Conservation (phyloP, 2,888 invertebrate species). For the Strigamia transsilvanica region DNA sequence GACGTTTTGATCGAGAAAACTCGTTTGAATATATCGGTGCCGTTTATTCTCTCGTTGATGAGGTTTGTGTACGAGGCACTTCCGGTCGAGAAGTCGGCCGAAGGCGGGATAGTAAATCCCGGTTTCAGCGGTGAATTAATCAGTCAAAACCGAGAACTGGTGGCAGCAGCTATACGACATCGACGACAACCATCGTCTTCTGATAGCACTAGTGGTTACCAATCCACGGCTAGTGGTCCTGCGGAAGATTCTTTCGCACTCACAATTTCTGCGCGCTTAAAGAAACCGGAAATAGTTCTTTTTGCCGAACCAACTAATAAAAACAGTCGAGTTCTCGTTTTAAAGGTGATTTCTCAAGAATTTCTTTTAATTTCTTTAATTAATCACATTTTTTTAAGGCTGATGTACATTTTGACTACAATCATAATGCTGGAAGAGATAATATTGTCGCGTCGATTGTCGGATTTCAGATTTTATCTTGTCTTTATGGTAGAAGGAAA, state of each 20-base stretch:
- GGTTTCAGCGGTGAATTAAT: slow-evolving; percentile 73
- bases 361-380: neutral
- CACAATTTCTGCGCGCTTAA: slow-evolving; percentile 77
- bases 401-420: slow-evolving; percentile 76
- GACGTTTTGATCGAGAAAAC: slow-evolving; percentile 79
- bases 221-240: slow-evolving; percentile 66
- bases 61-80: slow-evolving; percentile 72
- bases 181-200: slow-evolving; percentile 68
- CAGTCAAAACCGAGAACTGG: neutral
- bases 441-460: slow-evolving; percentile 72
- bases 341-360: slow-evolving; percentile 66
- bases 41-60: slow-evolving; percentile 72
- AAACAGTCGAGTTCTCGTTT: slow-evolving; percentile 71
- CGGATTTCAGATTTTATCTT: slow-evolving; percentile 72
- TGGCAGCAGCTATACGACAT: slow-evolving; percentile 48
- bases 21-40: slow-evolving; percentile 76
- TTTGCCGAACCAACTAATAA: slow-evolving; percentile 68
- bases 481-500: slow-evolving; percentile 65
- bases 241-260: slow-evolving; percentile 67
- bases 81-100: slow-evolving; percentile 71
- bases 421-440: slow-evolving; percentile 70
- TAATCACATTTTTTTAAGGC: slow-evolving; percentile 62
- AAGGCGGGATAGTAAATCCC: slow-evolving; percentile 76
- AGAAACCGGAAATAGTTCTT: slow-evolving; percentile 80
- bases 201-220: slow-evolving; percentile 71